Evolutionary conservation across 2,888 invertebrate species (phyloP).

Genomic region (Criorhina ranunculi): DNA sequence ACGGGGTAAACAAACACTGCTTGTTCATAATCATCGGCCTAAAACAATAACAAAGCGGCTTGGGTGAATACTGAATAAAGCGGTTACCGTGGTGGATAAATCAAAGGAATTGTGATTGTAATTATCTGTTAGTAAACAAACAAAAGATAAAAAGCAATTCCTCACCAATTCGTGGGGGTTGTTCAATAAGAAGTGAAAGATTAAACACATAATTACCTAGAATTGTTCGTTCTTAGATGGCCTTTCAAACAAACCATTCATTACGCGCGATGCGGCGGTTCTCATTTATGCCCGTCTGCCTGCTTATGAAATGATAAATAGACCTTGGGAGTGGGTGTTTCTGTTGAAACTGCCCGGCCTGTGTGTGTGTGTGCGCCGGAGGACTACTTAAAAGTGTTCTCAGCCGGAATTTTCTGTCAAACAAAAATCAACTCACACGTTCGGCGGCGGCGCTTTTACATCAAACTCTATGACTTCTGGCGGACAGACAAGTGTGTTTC

Average conservation of each 20-base stretch:
- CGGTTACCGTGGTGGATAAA: conserved; percentile 64
- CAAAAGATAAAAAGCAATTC: conserved; percentile 76
- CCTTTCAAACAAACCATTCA: conserved; percentile 76
- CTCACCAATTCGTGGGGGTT: conserved; percentile 70
- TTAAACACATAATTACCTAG: conserved; percentile 77
- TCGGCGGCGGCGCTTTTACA: conserved; percentile 75
- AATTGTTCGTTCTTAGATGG: conserved; percentile 75
- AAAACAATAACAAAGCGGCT: conserved; percentile 71
- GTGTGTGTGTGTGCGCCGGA: conserved; percentile 10
- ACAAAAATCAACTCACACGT: conserved; percentile 74
- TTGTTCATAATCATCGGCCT: conserved; percentile 63
- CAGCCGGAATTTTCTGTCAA: conserved; percentile 74
- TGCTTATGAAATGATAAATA: conserved; percentile 75
- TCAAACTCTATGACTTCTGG: conserved; percentile 72
- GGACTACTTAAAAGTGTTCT: conserved; percentile 65
- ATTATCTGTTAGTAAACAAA: conserved; percentile 77
- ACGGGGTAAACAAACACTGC: conserved; percentile 57
- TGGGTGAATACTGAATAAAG: conserved; percentile 63
- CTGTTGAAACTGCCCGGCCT: conserved; percentile 36
- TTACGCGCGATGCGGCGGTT: conserved; percentile 59
- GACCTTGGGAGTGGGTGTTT: conserved; percentile 71
- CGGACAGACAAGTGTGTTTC: conserved; percentile 72
- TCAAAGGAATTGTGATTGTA: conserved; percentile 77
- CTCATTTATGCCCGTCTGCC: conserved; percentile 49
- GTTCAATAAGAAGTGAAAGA: conserved; percentile 76